These are phyloP conservation scores for Sebastes alutus DNA, from an alignment of 2,797 vertebrate genomes.

Conservation along the genomic window DNA sequence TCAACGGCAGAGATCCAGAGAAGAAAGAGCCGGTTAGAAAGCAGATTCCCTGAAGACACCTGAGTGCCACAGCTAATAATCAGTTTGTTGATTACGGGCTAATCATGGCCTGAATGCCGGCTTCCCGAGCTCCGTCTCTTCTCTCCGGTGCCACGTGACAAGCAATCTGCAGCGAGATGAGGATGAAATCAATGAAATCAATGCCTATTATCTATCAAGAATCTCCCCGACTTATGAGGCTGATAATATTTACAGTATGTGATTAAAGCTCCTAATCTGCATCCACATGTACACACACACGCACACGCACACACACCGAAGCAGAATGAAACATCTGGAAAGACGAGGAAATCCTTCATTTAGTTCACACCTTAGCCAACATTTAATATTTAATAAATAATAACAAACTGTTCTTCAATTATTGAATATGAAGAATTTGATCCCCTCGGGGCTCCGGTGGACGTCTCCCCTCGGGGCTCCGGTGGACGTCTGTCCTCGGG, in stretches of 20 bases:
- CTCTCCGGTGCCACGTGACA: conserved; percentile 65
- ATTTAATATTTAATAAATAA: background rate
- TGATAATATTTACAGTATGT: conserved; percentile 85
- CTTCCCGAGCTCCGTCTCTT: conserved; percentile 12
- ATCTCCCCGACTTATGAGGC: conserved; percentile 75
- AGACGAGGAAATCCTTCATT: background rate
- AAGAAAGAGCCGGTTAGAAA: conserved; percentile 30
- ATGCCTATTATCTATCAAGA: conserved; percentile 75
- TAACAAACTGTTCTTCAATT: no score
- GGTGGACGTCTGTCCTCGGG: no score
- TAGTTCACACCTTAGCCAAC: background rate
- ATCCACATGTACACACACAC: conserved; percentile 34
- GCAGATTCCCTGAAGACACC: conserved; percentile 75
- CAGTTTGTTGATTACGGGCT: conserved; percentile 93
- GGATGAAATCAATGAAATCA: conserved; percentile 31
- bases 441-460: no score
- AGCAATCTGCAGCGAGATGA: conserved; percentile 75
- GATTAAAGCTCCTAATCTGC: conserved; percentile 69
- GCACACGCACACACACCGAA: background rate
- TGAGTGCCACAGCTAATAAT: conserved; percentile 91
- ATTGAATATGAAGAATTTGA: no score
- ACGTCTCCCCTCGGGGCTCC: no score
- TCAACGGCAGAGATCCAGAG: conserved; percentile 77
- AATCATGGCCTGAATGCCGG: conserved; percentile 90
- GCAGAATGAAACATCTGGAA: conserved; percentile 18